Conservation (phyloP, 2,888 invertebrate species). For the Hirtodrosophila histrioides region DNA sequence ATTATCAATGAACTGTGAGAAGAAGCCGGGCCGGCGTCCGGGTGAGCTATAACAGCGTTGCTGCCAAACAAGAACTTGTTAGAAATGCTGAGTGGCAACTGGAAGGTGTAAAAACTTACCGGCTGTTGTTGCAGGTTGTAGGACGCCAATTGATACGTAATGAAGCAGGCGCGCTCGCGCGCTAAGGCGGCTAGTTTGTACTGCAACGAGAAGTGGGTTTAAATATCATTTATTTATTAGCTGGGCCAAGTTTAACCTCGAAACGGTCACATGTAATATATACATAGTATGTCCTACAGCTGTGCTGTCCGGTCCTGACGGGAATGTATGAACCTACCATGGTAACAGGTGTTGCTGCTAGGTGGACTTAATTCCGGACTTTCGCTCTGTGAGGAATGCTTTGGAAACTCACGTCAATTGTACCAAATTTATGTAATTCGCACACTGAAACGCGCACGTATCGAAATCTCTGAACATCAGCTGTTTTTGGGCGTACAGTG, state of each 20-base stretch:
- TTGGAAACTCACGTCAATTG: constrained; percentile 55
- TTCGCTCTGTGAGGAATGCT: constrained; percentile 46
- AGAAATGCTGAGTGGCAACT: background rate
- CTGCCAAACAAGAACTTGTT: constrained; percentile 14
- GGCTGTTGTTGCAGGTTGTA: constrained; percentile 73
- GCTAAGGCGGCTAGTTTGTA: constrained; percentile 76
- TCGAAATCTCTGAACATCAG: constrained; percentile 50
- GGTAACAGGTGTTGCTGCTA: constrained; percentile 44
- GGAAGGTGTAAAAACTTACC: constrained; percentile 52
- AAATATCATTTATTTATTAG: constrained; percentile 25
- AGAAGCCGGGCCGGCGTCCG: constrained; percentile 89
- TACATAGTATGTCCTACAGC: background rate
- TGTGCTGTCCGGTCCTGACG: background rate
- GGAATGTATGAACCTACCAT: constrained; percentile 74
- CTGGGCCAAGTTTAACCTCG: constrained; percentile 59
- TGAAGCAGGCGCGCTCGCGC: constrained; percentile 64
- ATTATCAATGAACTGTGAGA: constrained; percentile 95
- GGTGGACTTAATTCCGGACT: constrained; percentile 40
- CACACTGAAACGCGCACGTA: constrained; percentile 59
- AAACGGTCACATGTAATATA: constrained; percentile 60
- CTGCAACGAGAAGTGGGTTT: constrained; percentile 59
- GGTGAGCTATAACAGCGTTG: constrained; percentile 71
- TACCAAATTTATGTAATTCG: constrained; percentile 82
- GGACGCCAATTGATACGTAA: constrained; percentile 67
- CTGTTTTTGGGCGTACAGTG: constrained; percentile 60